Base-by-base conservation (phyloP, 2,113 vertebrate species). In the Pimephales promelas region DNA sequence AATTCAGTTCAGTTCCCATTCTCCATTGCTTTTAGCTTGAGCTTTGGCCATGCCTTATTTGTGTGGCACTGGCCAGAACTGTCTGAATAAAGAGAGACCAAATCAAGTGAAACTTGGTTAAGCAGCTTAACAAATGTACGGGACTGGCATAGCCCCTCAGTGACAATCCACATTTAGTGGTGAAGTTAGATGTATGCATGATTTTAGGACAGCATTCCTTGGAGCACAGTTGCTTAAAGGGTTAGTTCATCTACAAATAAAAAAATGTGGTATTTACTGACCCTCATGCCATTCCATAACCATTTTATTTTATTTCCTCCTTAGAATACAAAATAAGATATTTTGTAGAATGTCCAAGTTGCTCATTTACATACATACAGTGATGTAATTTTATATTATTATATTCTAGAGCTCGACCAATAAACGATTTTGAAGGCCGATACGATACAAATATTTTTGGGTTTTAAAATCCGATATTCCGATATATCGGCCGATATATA, bases 171-270 rank as follows among this genome's bases (percentile, higher is more conserved):
- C 43, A 85, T 85, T 34, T 36, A 62, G 36, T 43, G 54, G 28
- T 82, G 56, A 13, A 62, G 22, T 82, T 45, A 61, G 52, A 59
- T 49, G 13, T 20, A 45, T 49, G 54, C 78, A 45, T 24, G 36
- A 72, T 59, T 79, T 78, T 24, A 78, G 73, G 34, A 78, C 43
- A 70, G 52, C 59, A n/a, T 83, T 77, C 59, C n/a, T 66, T 24
- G 26, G 47, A 84, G 82, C 26, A 22, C 34, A 24, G 40, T 26
- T 26, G n/a, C 70, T 47, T 24, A 47, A 72, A 47, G 70, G 70
- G n/a, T 47, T 16, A 72, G 11, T 8, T 47, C 13, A 72, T 5
- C 40, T 26, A 72, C 47, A 72, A 71, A 71, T 71, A 3, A 45
- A 43, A 43, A 71, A 71, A 34, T 36, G 1, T 61, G 57, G 24